Base-by-base conservation (phyloP, 2,797 vertebrate species). In the Lepilemur ruficaudatus region DNA sequence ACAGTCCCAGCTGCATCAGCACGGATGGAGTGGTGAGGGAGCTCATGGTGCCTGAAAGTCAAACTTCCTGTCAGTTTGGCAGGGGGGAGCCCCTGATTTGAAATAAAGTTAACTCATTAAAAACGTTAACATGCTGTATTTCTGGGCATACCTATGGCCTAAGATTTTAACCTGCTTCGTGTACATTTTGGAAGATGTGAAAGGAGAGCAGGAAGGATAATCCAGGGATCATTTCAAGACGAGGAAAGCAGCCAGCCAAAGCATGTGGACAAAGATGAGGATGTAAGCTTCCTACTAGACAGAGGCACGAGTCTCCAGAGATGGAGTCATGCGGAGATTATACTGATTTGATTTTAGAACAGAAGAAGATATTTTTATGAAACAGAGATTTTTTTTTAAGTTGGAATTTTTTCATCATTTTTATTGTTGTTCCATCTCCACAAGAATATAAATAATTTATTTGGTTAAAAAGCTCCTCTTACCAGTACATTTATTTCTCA, bases 391-490 rank as follows among this genome's bases (percentile, higher is more conserved):
- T 87, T 83, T 83, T 87, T 75, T 55, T 67, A 79, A 75, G 88
- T 93, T 91, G 79, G 46, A 73, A 73, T 30, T 69, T 86, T 95
- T 76, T 32, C 11, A 79, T 76, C 14, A 43, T 93, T 93, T 87
- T 76, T 86, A n/a, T 82, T 50, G 22, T 67, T 78, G 25, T 87
- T 82, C 50, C 20, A 48, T 48, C 55, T 84, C 84, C 32, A 69
- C 55, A 89, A 85, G 57, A 92, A 89, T n/a, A 65, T 13, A 93
- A 96, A 82, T n/a, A 87, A 88, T 91, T 93, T 96, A 79, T 80
- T 96, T 73, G 52, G 32, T 67, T 91, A 69, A 94, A 92, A 91
- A 80, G 20, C 50, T 95, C 83, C 50, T 75, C 50, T 84, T 70
- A 35, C 41, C 22, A 75, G 14, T 23, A 80, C 4, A 30, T 18